Percentiles rank a stretch among this genome's conserved stretches.
Conservation (phyloP, 2,113 vertebrate genomes). For the Chionis minor region DNA sequence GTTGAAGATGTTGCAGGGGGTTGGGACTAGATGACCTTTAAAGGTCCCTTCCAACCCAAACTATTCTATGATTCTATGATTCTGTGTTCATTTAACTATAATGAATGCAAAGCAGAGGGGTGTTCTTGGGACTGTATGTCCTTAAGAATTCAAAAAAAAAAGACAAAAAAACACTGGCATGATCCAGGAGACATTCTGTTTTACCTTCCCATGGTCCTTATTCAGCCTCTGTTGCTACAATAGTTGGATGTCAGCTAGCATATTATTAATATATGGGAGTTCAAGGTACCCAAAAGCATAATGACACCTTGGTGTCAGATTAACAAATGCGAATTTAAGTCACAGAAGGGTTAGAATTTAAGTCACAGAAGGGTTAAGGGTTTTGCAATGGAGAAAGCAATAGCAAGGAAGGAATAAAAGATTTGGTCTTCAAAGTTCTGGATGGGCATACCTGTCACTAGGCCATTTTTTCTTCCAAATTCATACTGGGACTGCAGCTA, state of each 20-base stretch:
- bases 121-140: neutral
- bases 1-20: neutral
- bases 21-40: neutral
- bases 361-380: neutral
- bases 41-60: neutral
- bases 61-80: neutral
- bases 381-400: neutral
- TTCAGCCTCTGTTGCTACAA: neutral
- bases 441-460: neutral
- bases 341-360: neutral
- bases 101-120: neutral
- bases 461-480: neutral
- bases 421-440: neutral
- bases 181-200: neutral
- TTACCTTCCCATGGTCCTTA: neutral
- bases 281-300: neutral
- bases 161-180: neutral
- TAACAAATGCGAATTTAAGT: neutral
- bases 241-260: neutral
- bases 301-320: neutral
- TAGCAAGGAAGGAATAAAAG: neutral
- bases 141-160: neutral
- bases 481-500: neutral
- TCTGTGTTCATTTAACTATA: neutral
- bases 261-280: neutral